These are phyloP conservation scores for Macrochelys suwanniensis DNA, from an alignment of 2,797 vertebrate genomes.

Conservation along the genomic window DNA sequence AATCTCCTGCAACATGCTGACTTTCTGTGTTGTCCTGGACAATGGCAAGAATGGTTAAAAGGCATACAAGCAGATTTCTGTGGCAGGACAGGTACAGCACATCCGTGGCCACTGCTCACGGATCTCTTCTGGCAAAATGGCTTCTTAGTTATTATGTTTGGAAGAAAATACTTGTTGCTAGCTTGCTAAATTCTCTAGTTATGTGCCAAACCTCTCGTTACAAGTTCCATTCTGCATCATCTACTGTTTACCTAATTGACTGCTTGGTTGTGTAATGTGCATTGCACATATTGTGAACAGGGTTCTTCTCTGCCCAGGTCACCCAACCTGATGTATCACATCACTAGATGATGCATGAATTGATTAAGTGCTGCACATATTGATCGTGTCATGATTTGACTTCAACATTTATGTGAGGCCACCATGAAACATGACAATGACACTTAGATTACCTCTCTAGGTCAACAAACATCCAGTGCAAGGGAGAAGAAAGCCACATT, in stretches of 20 bases:
- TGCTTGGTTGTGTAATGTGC: conserved; percentile 29
- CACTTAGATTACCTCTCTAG: accelerated
- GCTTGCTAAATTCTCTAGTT: conserved; percentile 61
- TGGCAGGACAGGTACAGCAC: background rate
- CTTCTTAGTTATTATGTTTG: conserved; percentile 51
- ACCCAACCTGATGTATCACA: conserved; percentile 48
- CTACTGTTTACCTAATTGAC: conserved; percentile 16
- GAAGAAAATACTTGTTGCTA: conserved; percentile 58
- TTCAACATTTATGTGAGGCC: background rate
- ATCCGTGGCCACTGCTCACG: background rate
- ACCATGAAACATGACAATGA: accelerated
- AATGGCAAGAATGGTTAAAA: background rate
- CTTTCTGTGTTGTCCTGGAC: background rate
- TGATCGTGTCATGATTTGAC: conserved; percentile 33
- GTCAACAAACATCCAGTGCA: background rate
- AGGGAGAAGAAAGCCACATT: background rate
- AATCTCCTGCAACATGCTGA: background rate
- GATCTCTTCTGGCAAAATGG: conserved; percentile 34
- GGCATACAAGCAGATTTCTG: background rate
- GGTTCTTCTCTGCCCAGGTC: conserved; percentile 28
- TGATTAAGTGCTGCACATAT: conserved; percentile 36
- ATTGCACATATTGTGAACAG: conserved; percentile 38
- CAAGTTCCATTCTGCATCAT: conserved; percentile 46
- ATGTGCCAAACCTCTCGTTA: conserved; percentile 41
- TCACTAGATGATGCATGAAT: conserved; percentile 18